phyloP scores from a whole-genome alignment of 2,113 vertebrate genomes.

The Ictalurus furcatus region DNA sequence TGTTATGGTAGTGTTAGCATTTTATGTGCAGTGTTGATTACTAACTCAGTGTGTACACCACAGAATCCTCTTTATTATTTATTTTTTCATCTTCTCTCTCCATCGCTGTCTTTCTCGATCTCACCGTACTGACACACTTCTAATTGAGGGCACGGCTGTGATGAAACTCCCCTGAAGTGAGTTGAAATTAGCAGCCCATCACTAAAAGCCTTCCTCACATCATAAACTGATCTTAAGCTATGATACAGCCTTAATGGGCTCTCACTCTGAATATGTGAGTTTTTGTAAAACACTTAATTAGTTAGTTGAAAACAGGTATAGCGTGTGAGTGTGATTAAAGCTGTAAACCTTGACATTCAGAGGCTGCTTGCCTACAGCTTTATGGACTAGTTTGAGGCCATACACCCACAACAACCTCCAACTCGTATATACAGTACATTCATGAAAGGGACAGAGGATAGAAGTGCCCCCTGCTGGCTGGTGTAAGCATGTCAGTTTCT shows the following conservation, averaged over 20 bases:
- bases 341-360: not conserved
- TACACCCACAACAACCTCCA: not conserved
- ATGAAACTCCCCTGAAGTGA: constrained; percentile 41
- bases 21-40: constrained; percentile 12
- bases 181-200: constrained; percentile 49
- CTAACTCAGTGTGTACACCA: not conserved
- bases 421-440: not conserved
- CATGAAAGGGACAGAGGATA: not conserved
- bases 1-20: constrained; percentile 15
- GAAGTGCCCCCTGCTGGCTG: constrained; percentile 31
- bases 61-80: not conserved
- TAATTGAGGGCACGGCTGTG: constrained; percentile 50
- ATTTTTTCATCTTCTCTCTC: not conserved
- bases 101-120: constrained; percentile 34
- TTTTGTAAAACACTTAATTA: not conserved
- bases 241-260: constrained; percentile 29
- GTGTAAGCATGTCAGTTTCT: not conserved
- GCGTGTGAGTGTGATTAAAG: not conserved
- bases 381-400: not conserved
- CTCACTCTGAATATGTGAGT: constrained; percentile 6
- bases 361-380: not conserved
- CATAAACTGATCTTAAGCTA: constrained; percentile 45
- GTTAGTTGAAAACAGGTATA: not conserved
- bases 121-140: constrained; percentile 21
- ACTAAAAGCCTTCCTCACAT: constrained; percentile 35